These are phyloP conservation scores for Gallinago stenura DNA, from an alignment of 2,797 vertebrate species.

Conservation along the genomic window DNA sequence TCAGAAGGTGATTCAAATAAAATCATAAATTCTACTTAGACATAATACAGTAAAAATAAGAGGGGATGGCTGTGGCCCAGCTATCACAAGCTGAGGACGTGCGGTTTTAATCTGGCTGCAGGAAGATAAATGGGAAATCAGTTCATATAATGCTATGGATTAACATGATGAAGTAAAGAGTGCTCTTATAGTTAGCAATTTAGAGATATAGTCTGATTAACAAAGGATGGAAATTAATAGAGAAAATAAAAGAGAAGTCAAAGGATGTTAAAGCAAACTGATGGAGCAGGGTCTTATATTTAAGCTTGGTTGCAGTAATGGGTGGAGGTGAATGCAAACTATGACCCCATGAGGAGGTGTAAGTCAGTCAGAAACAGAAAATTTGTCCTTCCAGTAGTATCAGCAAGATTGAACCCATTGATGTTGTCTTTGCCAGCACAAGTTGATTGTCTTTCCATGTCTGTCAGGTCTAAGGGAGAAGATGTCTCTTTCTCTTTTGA, in stretches of 20 bases:
- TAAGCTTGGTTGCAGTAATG: neutral
- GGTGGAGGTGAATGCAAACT: neutral
- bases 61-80: neutral
- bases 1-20: neutral
- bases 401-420: neutral
- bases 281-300: neutral
- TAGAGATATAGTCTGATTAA: neutral
- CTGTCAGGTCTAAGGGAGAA: neutral
- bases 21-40: neutral
- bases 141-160: neutral
- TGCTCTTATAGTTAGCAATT: neutral
- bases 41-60: neutral
- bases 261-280: neutral
- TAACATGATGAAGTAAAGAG: neutral
- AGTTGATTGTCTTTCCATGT: neutral
- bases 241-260: neutral
- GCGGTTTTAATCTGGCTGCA: neutral
- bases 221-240: neutral
- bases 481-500: neutral
- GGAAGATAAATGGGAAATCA: neutral
- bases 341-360: neutral
- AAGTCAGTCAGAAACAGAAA: neutral
- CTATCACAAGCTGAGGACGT: neutral
- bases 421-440: accelerated
- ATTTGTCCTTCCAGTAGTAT: neutral